Percentiles rank a stretch among this genome's conserved stretches.
These are phyloP conservation scores for Tetragnatha montana DNA, from an alignment of 2,888 invertebrate genomes.

Conservation along the genomic window DNA sequence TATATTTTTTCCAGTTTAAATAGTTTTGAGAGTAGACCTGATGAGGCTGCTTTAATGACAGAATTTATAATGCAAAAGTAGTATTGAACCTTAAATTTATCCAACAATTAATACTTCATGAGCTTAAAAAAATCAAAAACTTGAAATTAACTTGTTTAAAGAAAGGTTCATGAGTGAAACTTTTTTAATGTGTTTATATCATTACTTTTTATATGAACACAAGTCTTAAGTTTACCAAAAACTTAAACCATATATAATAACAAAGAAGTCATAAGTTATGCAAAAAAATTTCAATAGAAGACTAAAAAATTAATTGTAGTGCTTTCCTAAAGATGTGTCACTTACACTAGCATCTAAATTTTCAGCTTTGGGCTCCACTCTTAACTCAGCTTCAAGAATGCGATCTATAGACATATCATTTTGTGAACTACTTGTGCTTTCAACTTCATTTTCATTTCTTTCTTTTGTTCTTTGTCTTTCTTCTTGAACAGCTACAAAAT, in stretches of 20 bases:
- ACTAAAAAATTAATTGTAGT: too few species aligned
- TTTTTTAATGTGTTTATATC: too few species aligned
- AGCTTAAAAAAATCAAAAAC: neutral
- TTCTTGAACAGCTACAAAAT: slow-evolving; percentile 81
- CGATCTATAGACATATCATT: slow-evolving; percentile 95
- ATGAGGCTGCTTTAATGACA: too few species aligned
- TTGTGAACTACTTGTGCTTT: slow-evolving; percentile 83
- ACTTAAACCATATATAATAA: neutral
- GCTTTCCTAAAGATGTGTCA: neutral
- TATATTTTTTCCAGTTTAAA: neutral
- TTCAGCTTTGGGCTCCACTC: slow-evolving; percentile 81
- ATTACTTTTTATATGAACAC: too few species aligned
- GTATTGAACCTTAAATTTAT: too few species aligned
- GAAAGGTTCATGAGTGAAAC: too few species aligned
- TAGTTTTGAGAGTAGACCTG: too few species aligned
- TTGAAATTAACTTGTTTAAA: too few species aligned
- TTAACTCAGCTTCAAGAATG: slow-evolving; percentile 92
- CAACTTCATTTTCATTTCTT: slow-evolving; percentile 83
- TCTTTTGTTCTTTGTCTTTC: slow-evolving; percentile 92
- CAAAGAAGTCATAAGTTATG: too few species aligned
- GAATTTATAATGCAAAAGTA: too few species aligned
- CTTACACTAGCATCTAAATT: slow-evolving; percentile 80
- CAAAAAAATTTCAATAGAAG: too few species aligned
- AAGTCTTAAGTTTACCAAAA: neutral
- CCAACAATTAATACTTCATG: too few species aligned